Conservation (phyloP, 2,113 vertebrate species). For the Origma solitaria region DNA sequence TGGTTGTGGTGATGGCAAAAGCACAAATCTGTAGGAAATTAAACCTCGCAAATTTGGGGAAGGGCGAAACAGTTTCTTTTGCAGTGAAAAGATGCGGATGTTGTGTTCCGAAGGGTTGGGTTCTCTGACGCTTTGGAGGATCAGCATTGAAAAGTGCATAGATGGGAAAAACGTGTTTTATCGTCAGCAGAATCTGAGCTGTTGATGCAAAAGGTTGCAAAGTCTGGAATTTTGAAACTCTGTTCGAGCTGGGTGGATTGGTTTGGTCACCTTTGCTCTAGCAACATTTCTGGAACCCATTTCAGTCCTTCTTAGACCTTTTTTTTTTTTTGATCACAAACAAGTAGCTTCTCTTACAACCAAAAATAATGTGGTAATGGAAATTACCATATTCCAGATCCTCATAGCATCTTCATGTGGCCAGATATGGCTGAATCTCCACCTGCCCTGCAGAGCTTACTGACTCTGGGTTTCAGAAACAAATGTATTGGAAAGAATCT, state of each 20-base stretch:
- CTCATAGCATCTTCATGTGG: slow-evolving; percentile 55
- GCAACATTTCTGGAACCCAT: not conserved
- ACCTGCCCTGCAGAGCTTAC: slow-evolving; percentile 49
- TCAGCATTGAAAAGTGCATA: not conserved
- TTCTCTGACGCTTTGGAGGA: not conserved
- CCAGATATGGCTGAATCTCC: slow-evolving; percentile 58
- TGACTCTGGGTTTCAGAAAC: slow-evolving; percentile 72
- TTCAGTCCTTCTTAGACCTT: not conserved
- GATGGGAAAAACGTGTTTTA: not conserved
- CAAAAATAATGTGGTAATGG: not conserved
- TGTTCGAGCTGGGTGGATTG: not conserved
- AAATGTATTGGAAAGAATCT: slow-evolving; percentile 59
- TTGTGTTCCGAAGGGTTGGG: not conserved
- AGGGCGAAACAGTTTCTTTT: not conserved
- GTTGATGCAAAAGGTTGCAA: not conserved
- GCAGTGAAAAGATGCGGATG: not conserved
- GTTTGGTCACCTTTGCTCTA: not conserved
- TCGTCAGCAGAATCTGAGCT: not conserved
- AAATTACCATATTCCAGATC: slow-evolving; percentile 50
- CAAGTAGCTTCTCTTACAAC: not conserved
- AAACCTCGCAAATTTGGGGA: not conserved
- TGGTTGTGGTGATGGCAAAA: not conserved
- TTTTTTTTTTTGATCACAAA: not conserved
- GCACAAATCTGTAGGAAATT: not conserved
- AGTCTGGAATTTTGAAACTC: not conserved